Percentiles rank a stretch among this genome's conserved stretches.
Evolutionary conservation across 2,113 vertebrate species (phyloP).

Genomic region (Promerops cafer): DNA sequence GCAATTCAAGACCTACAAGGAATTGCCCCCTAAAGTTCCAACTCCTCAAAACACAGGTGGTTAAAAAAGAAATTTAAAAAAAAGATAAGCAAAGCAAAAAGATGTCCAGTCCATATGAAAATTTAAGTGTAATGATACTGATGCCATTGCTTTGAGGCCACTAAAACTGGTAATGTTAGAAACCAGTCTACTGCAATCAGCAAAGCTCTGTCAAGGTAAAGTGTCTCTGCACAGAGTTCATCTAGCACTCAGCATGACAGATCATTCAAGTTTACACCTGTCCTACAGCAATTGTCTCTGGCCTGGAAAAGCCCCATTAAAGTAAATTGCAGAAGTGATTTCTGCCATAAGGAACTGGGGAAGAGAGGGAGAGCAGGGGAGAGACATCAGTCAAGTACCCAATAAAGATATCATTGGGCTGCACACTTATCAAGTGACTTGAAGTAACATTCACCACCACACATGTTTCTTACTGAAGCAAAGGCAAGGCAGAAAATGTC

Average conservation of each 20-base stretch:
- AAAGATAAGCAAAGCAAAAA: background rate
- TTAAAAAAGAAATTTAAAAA: background rate
- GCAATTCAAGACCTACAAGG: background rate
- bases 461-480: background rate
- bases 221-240: background rate
- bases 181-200: background rate
- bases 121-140: background rate
- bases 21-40: background rate
- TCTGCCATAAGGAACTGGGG: background rate
- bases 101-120: background rate
- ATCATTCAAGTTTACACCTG: background rate
- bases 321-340: background rate
- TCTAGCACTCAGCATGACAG: background rate
- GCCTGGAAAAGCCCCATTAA: background rate
- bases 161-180: background rate
- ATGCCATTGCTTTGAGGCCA: background rate
- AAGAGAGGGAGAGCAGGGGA: background rate
- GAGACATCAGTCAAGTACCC: background rate
- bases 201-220: background rate
- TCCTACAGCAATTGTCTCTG: background rate
- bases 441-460: background rate
- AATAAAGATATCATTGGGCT: background rate
- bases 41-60: background rate
- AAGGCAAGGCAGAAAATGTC: background rate
- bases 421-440: background rate